Base-by-base conservation (phyloP, 2,888 invertebrate species). In the Plagodis pulveraria region DNA sequence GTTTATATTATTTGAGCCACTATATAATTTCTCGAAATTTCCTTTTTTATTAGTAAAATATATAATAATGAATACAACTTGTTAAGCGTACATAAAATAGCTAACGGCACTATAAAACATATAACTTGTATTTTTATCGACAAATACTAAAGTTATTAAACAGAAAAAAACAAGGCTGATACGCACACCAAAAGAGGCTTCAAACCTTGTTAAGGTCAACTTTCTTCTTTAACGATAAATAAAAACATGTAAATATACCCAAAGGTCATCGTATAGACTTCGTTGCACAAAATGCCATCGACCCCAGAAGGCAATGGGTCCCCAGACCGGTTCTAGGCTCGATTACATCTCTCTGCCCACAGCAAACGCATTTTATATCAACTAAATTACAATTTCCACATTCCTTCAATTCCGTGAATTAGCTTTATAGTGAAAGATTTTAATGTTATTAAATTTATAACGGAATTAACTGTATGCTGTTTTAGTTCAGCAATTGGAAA, bases 311-410 rank as follows among this genome's bases (percentile, higher is more conserved):
- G 40, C 50, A 36, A 36, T 36, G 36, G 36, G 36, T 36, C 54
- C 42, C 66, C 41, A 56, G 66, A 73, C 77, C 74, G 72, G 77
- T 76, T 71, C 66, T 67, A 70, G 69, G 51, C 48, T 57, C 46
- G 48, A 60, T 55, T 49, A 32, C 44, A 40, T 42, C n/a, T 42
- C 35, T 34, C 63, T 62, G 46, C 66, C 59, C 65, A 53, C 69
- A 53, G 54, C 12, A 58, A 66, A 22, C 38, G 38, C 55, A 49
- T 70, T 22, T 66, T 58, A 63, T 50, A 61, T 66, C 51, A 60
- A 63, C 58, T 41, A 55, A 59, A 58, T 49, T 41, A 49, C 54
- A 62, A 60, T 50, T 50, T 56, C 63, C 53, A 55, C 62, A 63
- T 65, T 65, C 67, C 56, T 12, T 48, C 35, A 7, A 22, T 22